phyloP scores from a whole-genome alignment of 2,888 invertebrate species.

The Andrena marginata region DNA sequence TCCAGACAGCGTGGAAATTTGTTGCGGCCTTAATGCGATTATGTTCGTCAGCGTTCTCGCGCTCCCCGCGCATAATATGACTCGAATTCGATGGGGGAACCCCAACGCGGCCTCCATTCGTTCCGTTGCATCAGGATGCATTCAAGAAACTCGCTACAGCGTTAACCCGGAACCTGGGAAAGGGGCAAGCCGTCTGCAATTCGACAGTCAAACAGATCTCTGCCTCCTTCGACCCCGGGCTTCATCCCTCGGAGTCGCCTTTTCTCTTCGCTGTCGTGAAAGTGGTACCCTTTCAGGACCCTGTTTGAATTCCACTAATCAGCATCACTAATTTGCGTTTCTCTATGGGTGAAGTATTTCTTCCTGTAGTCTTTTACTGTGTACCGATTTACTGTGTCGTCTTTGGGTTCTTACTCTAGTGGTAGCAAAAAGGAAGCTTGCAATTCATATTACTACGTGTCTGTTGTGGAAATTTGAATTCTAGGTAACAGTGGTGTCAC shows the following conservation, averaged over 20 bases:
- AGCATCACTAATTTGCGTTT: no score
- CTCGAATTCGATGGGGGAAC: slow-evolving; percentile 60
- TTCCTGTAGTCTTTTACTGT: no score
- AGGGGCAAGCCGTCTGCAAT: background rate
- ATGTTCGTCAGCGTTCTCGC: slow-evolving; percentile 60
- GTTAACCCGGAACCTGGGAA: background rate
- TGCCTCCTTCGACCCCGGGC: background rate
- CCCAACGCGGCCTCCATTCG: background rate
- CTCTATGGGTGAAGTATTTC: no score
- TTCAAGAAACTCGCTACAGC: slow-evolving; percentile 25
- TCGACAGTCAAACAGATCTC: slow-evolving; percentile 31
- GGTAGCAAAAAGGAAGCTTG: no score
- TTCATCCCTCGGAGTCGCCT: background rate
- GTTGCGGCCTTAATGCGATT: slow-evolving; percentile 69
- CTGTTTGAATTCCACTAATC: no score
- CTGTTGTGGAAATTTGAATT: no score
- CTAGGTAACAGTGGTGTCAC: no score
- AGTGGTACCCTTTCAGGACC: no score
- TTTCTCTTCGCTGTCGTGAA: background rate
- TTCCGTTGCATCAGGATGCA: background rate
- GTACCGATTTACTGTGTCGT: no score
- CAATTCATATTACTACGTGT: no score
- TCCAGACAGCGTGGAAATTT: slow-evolving; percentile 60
- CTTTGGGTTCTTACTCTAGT: no score
- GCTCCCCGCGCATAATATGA: slow-evolving; percentile 59